Percentiles rank a stretch among this genome's conserved stretches.
These are phyloP conservation scores for Lepus townsendii DNA, from an alignment of 2,797 vertebrate genomes.

Conservation along the genomic window DNA sequence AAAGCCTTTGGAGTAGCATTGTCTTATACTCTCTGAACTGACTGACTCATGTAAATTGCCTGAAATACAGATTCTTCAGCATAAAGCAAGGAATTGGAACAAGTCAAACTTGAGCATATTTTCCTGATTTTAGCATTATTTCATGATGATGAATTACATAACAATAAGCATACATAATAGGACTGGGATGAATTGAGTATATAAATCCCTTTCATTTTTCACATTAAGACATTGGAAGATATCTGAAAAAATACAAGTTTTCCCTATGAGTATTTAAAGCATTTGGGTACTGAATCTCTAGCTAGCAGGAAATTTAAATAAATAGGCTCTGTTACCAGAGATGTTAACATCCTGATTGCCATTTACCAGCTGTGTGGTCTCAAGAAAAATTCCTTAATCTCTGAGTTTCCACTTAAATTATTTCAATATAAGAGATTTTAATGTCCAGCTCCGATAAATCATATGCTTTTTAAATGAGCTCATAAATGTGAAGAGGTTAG, in stretches of 20 bases:
- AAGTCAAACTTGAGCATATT: neutral
- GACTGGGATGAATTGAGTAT: neutral
- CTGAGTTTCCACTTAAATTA: neutral
- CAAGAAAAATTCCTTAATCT: neutral
- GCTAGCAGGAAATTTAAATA: neutral
- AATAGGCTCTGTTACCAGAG: neutral
- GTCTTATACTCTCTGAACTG: neutral
- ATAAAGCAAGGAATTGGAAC: neutral
- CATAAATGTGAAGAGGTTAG: neutral
- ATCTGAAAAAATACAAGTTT: neutral
- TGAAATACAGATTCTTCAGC: neutral
- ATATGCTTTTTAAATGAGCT: constrained; percentile 5
- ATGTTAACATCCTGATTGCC: neutral
- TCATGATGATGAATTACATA: neutral
- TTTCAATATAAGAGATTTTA: neutral
- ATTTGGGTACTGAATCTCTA: neutral
- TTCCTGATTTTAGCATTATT: neutral
- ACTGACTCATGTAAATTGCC: neutral
- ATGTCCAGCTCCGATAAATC: neutral
- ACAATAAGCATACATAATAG: neutral
- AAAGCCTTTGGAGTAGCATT: neutral
- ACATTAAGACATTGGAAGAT: neutral
- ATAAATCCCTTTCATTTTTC: neutral
- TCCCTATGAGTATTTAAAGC: neutral
- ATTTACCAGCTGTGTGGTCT: neutral